Evolutionary conservation across 2,113 vertebrate genomes (phyloP).

Genomic region (Apteryx owenii): DNA sequence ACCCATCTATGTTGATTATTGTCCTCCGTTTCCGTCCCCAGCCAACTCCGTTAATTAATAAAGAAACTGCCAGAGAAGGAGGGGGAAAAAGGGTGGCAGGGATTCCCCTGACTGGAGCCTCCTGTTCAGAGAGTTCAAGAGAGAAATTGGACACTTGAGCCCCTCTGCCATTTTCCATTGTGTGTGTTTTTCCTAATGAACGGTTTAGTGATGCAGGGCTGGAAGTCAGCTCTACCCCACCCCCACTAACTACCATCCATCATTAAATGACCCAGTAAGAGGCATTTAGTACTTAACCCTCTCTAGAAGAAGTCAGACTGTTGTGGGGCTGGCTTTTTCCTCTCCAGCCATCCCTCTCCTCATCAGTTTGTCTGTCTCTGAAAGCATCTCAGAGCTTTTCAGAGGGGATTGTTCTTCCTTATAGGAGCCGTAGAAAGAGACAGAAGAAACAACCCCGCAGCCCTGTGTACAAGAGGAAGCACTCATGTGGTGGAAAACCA

Average conservation of each 20-base stretch:
- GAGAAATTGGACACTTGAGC: slow-evolving; percentile 77
- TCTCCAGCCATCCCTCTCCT: slow-evolving; percentile 18
- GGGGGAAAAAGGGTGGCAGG: slow-evolving; percentile 70
- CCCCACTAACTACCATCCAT: slow-evolving; percentile 66
- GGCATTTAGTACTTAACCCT: slow-evolving; percentile 70
- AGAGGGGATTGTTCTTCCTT: background rate
- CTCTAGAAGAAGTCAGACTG: slow-evolving; percentile 61
- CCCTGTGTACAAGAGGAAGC: background rate
- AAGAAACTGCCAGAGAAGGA: slow-evolving; percentile 70
- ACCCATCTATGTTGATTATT: slow-evolving; percentile 78
- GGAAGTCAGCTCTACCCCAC: slow-evolving; percentile 75
- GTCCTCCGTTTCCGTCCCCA: slow-evolving; percentile 75
- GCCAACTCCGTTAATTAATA: slow-evolving; percentile 80
- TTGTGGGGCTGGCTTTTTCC: slow-evolving; percentile 30
- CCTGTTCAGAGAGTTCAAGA: slow-evolving; percentile 76
- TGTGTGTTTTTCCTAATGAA: slow-evolving; percentile 75
- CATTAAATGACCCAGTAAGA: slow-evolving; percentile 72
- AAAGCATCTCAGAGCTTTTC: background rate
- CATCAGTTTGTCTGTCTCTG: background rate
- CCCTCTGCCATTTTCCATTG: slow-evolving; percentile 75
- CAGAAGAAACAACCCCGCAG: background rate
- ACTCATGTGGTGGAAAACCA: background rate
- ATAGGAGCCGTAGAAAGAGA: background rate
- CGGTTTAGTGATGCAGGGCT: slow-evolving; percentile 74
- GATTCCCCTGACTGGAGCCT: slow-evolving; percentile 76